Evolutionary conservation across 2,113 vertebrate genomes (phyloP), one percentile per base, ranked within the genome.

Genomic region (Gymnocephalus cernua): DNA sequence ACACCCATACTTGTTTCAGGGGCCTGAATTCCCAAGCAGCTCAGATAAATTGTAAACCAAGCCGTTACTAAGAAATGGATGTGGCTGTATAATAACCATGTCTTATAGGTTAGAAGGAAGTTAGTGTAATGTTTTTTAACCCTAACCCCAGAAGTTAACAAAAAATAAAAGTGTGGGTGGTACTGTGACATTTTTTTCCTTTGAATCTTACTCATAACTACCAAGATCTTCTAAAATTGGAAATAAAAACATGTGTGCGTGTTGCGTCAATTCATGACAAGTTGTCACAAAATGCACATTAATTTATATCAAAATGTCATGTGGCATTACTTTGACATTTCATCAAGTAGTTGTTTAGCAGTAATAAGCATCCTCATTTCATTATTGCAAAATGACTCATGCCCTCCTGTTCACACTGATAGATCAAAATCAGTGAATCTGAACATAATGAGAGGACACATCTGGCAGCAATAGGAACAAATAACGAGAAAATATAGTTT

Each of bases 381-480:
- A 51, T 74, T 75, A 58, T 3, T 19, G 57, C 45, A 63, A 82
- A 88, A 32, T 57, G 67, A 77, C 18, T 63, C 32, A 10, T 32
- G 73, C 44, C 11, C 59, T 48, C 29, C 66, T 63, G 18, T 79
- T 74, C 13, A 3, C 23, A 2, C 57, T 4, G 47, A 75, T 32
- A 16, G 25, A 62, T 75, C 69, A 35, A 53, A 83, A 77, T 74
- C 6, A 29, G 19, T 32, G 0, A 71, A 64, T 56, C 25, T 9
- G 0, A 71, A 79, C 47, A 51, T 29, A 66, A 74, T 77, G 32
- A 66, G 29, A 69, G 74, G 29, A 35, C 74, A 76, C 77, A 83
- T 88, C 76, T 85, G 79, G 45, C 67, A 79, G 18, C 56, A 61
- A 27, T 44, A 57, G 41, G 47, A 66, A 45, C 54, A 84, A 85